phyloP scores from a whole-genome alignment of 2,113 vertebrate species.

The Podocnemis expansa region DNA sequence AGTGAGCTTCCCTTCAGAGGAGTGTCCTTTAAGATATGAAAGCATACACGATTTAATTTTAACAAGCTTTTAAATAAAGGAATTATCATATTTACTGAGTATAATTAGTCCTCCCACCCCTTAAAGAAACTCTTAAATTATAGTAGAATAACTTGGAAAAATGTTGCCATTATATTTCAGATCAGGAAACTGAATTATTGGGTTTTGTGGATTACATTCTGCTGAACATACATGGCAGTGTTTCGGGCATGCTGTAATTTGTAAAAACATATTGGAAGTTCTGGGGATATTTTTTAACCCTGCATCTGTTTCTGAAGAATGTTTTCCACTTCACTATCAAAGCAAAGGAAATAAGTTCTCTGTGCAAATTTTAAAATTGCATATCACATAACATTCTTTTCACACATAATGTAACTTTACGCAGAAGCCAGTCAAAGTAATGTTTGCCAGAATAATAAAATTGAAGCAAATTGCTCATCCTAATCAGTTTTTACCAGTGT shows the following conservation, averaged over 20 bases:
- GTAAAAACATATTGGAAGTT: background rate
- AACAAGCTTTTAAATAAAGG: background rate
- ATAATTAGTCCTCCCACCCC: background rate
- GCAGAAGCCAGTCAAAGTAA: background rate
- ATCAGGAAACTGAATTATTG: background rate
- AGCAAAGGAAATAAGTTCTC: background rate
- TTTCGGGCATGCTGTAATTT: background rate
- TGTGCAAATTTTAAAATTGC: background rate
- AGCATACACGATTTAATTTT: background rate
- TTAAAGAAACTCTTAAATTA: background rate
- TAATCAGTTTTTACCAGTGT: background rate
- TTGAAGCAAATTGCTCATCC: background rate
- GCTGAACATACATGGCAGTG: background rate
- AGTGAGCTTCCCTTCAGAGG: background rate
- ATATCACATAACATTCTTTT: background rate
- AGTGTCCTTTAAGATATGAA: background rate
- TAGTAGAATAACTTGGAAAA: slow-evolving; percentile 15
- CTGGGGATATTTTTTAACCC: background rate
- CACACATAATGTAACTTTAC: background rate
- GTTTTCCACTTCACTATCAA: background rate
- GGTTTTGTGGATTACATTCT: background rate
- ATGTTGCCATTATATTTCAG: background rate
- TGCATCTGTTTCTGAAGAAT: background rate
- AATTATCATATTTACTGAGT: background rate
- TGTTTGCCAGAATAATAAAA: background rate